Evolutionary conservation across 2,113 vertebrate species (phyloP), one percentile per base, ranked within the genome.

Genomic region (Scomber colias): DNA sequence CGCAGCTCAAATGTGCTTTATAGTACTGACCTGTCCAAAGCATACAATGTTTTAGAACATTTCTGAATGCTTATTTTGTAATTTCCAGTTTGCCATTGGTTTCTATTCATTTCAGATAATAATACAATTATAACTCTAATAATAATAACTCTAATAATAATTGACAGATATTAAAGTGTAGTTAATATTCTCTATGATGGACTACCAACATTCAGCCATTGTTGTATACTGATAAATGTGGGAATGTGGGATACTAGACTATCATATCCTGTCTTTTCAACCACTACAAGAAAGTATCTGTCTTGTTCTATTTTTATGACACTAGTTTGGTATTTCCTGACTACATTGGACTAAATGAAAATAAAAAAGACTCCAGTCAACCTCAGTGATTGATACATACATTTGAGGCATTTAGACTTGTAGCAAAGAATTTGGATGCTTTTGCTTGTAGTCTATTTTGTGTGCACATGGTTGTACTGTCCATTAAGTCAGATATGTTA

Each of bases 221-320:
- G 72, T 51, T 65, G 40, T 71, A 14, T 11, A 65, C 14, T 19
- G 13, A 51, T 87, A 67, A 81, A 40, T 69, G 48, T 75, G 59
- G 77, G 67, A 81, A 71, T 75, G 56, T 15, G 24, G 24, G 55
- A 71, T 13, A 59, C 48, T 40, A 31, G 10, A 19, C 11, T 24
- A 21, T 21, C 21, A 21, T 21, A 21, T 21, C 21, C 21, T 21
- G 3, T 44, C 57, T 24, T 68, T 78, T 73, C 2, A 77, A 61
- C 46, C 79, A 73, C 49, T 24, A 24, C 72, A 57, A 48, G 45
- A 21, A 21, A 21, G 21, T 21, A 21, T 21, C 21, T 21, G 21
- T 21, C 21, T 21, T 21, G 21, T 21, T 21, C 21, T 21, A 21
- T 21, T 21, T 21, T 21, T 21, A 21, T 27, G 24, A 27, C 27